These are phyloP conservation scores for Pipistrellus nathusii DNA, from an alignment of 2,797 vertebrate species.

Conservation along the genomic window DNA sequence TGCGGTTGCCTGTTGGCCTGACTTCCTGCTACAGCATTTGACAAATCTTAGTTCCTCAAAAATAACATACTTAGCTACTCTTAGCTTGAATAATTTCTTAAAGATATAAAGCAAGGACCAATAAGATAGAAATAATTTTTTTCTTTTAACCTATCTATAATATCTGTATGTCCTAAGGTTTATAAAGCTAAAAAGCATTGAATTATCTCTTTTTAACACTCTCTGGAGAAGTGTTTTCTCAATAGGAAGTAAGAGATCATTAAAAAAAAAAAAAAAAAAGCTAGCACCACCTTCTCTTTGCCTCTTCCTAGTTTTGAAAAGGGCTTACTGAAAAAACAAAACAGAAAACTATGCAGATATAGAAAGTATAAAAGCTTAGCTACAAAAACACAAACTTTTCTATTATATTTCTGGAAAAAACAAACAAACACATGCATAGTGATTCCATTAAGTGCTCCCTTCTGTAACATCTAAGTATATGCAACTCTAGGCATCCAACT, in stretches of 20 bases:
- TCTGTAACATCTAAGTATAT: conserved; percentile 79
- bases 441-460: not conserved
- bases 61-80: conserved; percentile 66
- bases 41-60: conserved; percentile 83
- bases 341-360: not conserved
- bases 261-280: conserved; percentile 35
- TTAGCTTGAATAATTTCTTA: conserved; percentile 10
- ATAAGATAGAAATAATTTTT: conserved; percentile 21
- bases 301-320: conserved; percentile 25
- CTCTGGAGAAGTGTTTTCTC: conserved; percentile 48
- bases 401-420: conserved; percentile 59
- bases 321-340: not conserved
- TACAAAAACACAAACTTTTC: conserved; percentile 49
- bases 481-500: conserved; percentile 59
- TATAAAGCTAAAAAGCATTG: conserved; percentile 18
- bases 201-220: conserved; percentile 35
- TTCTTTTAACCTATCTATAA: conserved; percentile 36
- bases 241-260: conserved; percentile 65
- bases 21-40: conserved; percentile 77
- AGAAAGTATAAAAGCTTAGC: conserved; percentile 23
- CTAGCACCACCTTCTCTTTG: not conserved
- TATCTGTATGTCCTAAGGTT: conserved; percentile 7
- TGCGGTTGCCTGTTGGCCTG: conserved; percentile 66
- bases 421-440: not conserved
- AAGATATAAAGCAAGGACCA: not conserved